Percentiles rank a stretch among this genome's conserved stretches.
Evolutionary conservation across 1,140 invertebrate species (phyloP).

Genomic region (Antheraea mylitta): DNA sequence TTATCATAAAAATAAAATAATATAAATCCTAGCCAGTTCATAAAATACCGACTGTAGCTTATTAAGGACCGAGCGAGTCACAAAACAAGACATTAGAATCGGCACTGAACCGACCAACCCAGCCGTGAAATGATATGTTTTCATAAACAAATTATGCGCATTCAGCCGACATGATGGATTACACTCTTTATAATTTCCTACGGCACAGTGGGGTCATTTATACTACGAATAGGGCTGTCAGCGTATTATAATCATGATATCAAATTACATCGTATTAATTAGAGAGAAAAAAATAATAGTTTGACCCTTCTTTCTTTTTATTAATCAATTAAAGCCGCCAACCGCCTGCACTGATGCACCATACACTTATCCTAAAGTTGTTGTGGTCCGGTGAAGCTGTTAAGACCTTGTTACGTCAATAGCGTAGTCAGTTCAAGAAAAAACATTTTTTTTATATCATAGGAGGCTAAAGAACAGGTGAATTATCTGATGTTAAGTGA

Average conservation of each 20-base stretch:
- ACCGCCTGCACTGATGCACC: too few species aligned
- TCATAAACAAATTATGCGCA: constrained; percentile 51
- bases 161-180: constrained; percentile 47
- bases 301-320: too few species aligned
- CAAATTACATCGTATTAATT: background rate
- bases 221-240: constrained; percentile 6
- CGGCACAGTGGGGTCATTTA: background rate
- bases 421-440: too few species aligned
- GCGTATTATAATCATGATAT: background rate
- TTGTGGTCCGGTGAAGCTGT: too few species aligned
- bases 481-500: too few species aligned
- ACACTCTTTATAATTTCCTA: constrained; percentile 15
- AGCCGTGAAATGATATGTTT: constrained; percentile 53
- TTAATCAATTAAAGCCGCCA: too few species aligned
- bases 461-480: too few species aligned
- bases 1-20: background rate
- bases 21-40: background rate
- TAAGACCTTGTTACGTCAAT: too few species aligned
- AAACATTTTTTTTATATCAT: too few species aligned
- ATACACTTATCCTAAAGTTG: too few species aligned
- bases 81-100: constrained; percentile 45
- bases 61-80: constrained; percentile 2
- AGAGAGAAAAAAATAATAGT: background rate
- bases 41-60: background rate
- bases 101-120: constrained; percentile 29